A percentile compares a stretch with the other conserved stretches of the same genome.
These are phyloP conservation scores for Hydrozoanthus gracilis DNA, from an alignment of 92 coral and sea anemone genomes.

Conservation along the genomic window DNA sequence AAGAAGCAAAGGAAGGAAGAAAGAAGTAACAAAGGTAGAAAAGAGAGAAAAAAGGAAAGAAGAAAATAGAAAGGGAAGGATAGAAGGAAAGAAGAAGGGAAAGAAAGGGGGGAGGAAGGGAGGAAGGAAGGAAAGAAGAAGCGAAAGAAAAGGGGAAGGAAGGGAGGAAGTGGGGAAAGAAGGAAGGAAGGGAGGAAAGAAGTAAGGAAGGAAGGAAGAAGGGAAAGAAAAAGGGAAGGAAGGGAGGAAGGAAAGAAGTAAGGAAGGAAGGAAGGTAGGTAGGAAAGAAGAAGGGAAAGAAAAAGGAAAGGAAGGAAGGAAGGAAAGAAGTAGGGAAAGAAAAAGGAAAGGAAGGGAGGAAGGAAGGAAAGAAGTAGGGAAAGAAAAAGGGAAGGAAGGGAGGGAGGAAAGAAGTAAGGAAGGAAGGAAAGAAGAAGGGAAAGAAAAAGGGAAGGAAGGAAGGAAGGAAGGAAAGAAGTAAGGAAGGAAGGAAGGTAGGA, in stretches of 20 bases:
- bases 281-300: neutral
- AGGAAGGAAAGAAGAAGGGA: neutral
- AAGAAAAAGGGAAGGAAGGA: neutral
- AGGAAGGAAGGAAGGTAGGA: neutral
- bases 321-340: neutral
- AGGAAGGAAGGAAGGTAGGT: neutral
- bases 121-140: neutral
- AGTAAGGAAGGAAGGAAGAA: neutral
- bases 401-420: neutral
- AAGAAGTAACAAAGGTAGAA: too few relatives aligned
- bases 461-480: neutral
- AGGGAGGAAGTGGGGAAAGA: neutral
- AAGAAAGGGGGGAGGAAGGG: neutral
- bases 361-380: neutral
- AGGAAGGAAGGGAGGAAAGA: neutral
- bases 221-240: neutral
- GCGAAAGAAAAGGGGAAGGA: neutral
- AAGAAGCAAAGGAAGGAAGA: too few relatives aligned
- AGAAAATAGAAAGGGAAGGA: too few relatives aligned
- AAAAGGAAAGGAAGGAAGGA: neutral
- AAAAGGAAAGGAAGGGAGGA: neutral
- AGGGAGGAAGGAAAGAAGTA: neutral
- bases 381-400: neutral
- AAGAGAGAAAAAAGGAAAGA: too few relatives aligned
- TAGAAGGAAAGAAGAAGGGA: too few relatives aligned